These are phyloP conservation scores for Drosophila mettleri DNA, from an alignment of 2,888 invertebrate species.

Conservation along the genomic window DNA sequence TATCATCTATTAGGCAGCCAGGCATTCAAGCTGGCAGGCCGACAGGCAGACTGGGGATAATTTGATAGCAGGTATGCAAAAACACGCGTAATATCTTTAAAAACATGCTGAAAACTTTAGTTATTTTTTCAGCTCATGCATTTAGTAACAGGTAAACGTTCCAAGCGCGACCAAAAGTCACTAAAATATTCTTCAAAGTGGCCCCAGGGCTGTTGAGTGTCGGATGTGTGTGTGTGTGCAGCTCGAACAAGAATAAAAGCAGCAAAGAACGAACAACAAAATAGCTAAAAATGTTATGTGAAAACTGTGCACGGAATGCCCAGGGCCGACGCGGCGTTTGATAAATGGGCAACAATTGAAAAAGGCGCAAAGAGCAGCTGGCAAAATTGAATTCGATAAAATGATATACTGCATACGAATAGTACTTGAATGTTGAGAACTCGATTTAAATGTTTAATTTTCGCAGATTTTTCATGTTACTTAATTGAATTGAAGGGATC, in stretches of 20 bases:
- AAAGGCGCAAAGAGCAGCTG: constrained; percentile 5
- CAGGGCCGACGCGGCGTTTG: constrained; percentile 23
- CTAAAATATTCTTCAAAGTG: constrained; percentile 36
- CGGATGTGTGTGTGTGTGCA: constrained; percentile 1
- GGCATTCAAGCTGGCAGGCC: neutral
- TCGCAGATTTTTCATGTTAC: neutral
- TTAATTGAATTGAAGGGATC: neutral
- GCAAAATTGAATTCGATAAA: constrained; percentile 10
- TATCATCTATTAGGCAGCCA: constrained; percentile 38
- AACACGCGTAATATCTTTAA: constrained; percentile 12
- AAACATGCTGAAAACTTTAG: constrained; percentile 16
- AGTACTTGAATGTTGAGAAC: neutral
- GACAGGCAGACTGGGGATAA: constrained; percentile 21
- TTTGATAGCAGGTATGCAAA: constrained; percentile 15
- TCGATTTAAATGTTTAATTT: neutral
- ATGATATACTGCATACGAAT: neutral
- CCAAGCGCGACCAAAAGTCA: constrained; percentile 26
- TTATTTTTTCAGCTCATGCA: neutral
- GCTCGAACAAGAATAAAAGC: constrained; percentile 9
- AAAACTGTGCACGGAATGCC: constrained; percentile 26
- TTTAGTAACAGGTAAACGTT: constrained; percentile 17
- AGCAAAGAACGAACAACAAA: constrained; percentile 5
- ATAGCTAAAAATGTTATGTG: constrained; percentile 23
- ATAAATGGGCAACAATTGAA: constrained; percentile 44
- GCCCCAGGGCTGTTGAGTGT: constrained; percentile 19